Conservation (phyloP, 2,113 vertebrate species). For the Aythya baeri region DNA sequence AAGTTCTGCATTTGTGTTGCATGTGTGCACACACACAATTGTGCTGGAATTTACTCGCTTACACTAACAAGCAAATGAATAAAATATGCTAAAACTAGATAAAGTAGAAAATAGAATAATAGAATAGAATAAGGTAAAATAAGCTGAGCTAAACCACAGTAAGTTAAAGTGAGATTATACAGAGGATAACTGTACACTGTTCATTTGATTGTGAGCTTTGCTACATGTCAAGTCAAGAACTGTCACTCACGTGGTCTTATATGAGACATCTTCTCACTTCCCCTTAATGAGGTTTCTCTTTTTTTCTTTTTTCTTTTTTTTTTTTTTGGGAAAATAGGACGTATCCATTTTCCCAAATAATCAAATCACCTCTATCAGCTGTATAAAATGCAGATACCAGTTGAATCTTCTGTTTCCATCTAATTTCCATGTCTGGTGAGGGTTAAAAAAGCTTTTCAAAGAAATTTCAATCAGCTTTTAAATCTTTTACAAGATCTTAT, state of each 20-base stretch:
- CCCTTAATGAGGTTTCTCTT: background rate
- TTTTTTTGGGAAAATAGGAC: background rate
- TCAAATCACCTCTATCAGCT: background rate
- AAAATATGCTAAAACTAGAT: background rate
- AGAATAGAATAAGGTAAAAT: background rate
- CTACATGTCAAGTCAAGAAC: background rate
- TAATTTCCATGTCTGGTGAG: background rate
- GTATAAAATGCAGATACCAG: background rate
- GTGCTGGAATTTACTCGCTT: background rate
- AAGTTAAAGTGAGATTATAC: background rate
- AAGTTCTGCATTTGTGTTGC: background rate
- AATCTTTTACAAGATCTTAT: background rate
- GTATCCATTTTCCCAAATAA: background rate
- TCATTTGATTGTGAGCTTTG: background rate
- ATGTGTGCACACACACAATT: background rate
- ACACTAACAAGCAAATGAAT: accelerated
- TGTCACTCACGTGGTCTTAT: background rate
- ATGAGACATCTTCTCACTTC: background rate
- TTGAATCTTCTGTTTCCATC: background rate
- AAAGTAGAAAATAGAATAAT: background rate
- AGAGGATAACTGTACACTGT: background rate
- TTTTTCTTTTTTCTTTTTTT: background rate
- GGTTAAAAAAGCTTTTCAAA: background rate
- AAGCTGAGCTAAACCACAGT: background rate
- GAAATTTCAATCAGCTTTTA: conserved; percentile 16